Base-by-base conservation (phyloP, 2,113 vertebrate species). In the Calonectris borealis region DNA sequence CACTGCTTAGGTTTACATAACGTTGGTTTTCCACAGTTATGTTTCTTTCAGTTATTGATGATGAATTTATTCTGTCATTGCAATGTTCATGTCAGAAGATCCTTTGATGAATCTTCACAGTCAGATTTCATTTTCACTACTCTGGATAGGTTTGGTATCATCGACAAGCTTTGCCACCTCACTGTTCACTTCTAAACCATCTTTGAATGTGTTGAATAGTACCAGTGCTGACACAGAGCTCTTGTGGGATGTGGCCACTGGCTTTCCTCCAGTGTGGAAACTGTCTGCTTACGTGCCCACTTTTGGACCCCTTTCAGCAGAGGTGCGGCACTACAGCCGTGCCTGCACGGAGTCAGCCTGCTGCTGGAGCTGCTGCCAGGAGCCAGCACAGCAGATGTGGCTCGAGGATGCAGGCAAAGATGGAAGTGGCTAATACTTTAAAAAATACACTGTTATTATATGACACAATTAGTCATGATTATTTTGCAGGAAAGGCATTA, bases 301-400 rank as follows among this genome's bases (percentile, higher is more conserved):
- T 70, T 70, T 83, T 34, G 24, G 36, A 58, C 5, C 21, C 17
- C 21, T 36, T 64, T 64, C 49, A 54, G 51, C 34, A 69, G 32
- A 36, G 31, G 22, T 52, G n/a, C 0, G 6, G 51, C 49, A 34
- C 18, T 38, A 22, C 21, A 69, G 34, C 26, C 42, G 10, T 24
- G 10, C 34, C 32, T 16, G 34, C 3, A 3, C 3, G 2, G 29
- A 36, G 6, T 34, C 38, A 73, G 14, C 51, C 25, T 0, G 0
- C 57, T 54, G 31, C 55, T 58, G 61, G 29, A 82, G 32, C 64
- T 61, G 46, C 51, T 55, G 22, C 69, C 27, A 40, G 40, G 6
- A 71, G 12, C 24, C 42, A 52, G 25, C 22, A 54, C 22, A 32
- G 15, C 42, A 44, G 26, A 26, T 0, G 0, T 38, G 18, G 19